phyloP scores from a whole-genome alignment of 2,797 vertebrate species.

The Apogon talboti region DNA sequence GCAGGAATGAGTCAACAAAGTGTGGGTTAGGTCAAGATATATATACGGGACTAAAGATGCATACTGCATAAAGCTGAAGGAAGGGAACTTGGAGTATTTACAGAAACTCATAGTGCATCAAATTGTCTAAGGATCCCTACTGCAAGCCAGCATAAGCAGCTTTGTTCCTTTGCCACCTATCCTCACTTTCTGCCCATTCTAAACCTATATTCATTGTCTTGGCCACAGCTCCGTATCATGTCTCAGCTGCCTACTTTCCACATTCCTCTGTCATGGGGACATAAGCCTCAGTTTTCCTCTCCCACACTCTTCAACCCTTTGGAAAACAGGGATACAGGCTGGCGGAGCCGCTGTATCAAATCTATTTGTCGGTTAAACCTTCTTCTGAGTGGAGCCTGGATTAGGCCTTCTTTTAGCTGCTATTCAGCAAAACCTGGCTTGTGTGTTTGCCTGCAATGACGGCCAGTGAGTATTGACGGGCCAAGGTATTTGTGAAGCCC shows the following conservation, averaged over 20 bases:
- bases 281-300: conserved; percentile 64
- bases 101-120: conserved; percentile 43
- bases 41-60: conserved; percentile 4
- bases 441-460: conserved; percentile 12
- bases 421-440: conserved; percentile 44
- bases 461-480: conserved; percentile 33
- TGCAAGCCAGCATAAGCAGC: conserved; percentile 42
- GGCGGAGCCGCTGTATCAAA: conserved; percentile 62
- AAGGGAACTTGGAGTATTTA: conserved; percentile 27
- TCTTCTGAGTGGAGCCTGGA: conserved; percentile 54
- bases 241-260: conserved; percentile 57
- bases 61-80: conserved; percentile 23
- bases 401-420: conserved; percentile 49
- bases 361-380: conserved; percentile 65
- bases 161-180: conserved; percentile 65
- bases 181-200: conserved; percentile 50
- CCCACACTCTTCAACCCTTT: conserved; percentile 55
- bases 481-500: conserved; percentile 39
- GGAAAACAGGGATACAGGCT: conserved; percentile 44
- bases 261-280: conserved; percentile 57
- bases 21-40: not conserved
- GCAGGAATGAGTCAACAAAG: conserved; percentile 33
- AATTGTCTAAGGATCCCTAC: conserved; percentile 48
- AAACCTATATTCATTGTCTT: conserved; percentile 58
- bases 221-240: conserved; percentile 43